phyloP scores from a whole-genome alignment of 2,797 vertebrate species.

The Centropyge bicolor region DNA sequence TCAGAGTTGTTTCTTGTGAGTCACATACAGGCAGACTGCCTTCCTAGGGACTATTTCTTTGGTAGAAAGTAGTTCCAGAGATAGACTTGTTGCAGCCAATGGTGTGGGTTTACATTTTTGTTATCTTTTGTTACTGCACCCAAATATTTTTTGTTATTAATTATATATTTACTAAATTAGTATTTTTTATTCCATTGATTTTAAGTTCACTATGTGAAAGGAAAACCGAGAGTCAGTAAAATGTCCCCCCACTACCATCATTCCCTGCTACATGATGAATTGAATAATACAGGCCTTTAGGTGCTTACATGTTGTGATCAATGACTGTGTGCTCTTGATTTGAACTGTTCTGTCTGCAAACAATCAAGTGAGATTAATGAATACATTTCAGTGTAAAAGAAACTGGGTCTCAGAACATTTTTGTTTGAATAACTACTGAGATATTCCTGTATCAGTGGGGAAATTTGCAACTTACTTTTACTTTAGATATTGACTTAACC shows the following conservation, averaged over 20 bases:
- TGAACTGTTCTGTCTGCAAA: not conserved
- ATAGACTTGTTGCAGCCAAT: not conserved
- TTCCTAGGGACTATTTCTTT: too few species aligned
- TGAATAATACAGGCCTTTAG: not conserved
- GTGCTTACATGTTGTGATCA: too few species aligned
- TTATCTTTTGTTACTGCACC: not conserved
- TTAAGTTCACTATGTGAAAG: not conserved
- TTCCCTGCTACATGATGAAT: too few species aligned
- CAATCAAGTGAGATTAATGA: not conserved
- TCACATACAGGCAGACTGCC: too few species aligned
- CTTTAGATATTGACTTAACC: not conserved
- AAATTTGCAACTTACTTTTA: not conserved
- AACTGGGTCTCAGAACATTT: not conserved
- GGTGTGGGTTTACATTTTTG: not conserved
- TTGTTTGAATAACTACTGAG: not conserved
- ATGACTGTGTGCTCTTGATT: not conserved
- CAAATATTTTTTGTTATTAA: too few species aligned
- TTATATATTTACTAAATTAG: too few species aligned
- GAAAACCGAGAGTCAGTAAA: not conserved
- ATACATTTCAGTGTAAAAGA: not conserved
- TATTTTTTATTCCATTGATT: not conserved
- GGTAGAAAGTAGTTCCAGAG: too few species aligned
- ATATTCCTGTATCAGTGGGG: too few species aligned
- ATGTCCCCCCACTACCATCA: too few species aligned
- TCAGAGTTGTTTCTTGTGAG: too few species aligned